These are phyloP conservation scores for Syngnathus scovelli DNA, from an alignment of 2,113 vertebrate genomes.

Conservation along the genomic window DNA sequence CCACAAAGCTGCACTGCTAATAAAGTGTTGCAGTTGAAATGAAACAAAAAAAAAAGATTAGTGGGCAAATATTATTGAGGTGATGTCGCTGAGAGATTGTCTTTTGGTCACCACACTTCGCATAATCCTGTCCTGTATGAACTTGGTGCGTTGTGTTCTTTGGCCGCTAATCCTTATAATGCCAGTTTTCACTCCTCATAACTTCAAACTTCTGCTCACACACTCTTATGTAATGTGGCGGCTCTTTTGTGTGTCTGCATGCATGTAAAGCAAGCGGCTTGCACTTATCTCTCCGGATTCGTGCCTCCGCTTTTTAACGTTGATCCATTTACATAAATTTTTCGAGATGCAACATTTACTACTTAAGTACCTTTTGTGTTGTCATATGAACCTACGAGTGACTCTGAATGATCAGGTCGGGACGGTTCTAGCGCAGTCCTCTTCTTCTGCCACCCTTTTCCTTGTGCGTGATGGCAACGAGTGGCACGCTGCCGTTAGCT, in stretches of 20 bases:
- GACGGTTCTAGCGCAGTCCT: constrained; percentile 44
- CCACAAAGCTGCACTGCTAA: not conserved
- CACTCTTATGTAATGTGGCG: constrained; percentile 37
- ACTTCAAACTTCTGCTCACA: constrained; percentile 53
- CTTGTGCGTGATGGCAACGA: constrained; percentile 38
- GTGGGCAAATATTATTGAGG: not conserved
- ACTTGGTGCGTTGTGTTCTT: constrained; percentile 47
- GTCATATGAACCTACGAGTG: constrained; percentile 14
- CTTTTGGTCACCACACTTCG: constrained; percentile 4
- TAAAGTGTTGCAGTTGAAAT: too few relatives aligned
- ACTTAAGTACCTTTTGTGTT: not conserved
- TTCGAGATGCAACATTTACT: not conserved
- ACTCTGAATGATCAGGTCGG: constrained; percentile 30
- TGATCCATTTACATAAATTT: not conserved
- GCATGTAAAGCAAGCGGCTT: not conserved
- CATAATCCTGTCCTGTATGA: constrained; percentile 34
- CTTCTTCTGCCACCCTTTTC: constrained; percentile 30
- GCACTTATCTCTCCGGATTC: not conserved
- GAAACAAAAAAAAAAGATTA: too few relatives aligned
- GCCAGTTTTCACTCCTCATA: constrained; percentile 59
- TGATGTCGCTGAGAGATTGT: not conserved
- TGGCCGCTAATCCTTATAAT: constrained; percentile 55
- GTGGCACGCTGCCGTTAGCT: constrained; percentile 71
- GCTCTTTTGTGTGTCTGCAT: not conserved
- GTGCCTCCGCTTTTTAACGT: too few relatives aligned